These are phyloP conservation scores for Beroe forskalii DNA, from an alignment of 37 sponge, comb jelly and placozoan species.

Conservation along the genomic window DNA sequence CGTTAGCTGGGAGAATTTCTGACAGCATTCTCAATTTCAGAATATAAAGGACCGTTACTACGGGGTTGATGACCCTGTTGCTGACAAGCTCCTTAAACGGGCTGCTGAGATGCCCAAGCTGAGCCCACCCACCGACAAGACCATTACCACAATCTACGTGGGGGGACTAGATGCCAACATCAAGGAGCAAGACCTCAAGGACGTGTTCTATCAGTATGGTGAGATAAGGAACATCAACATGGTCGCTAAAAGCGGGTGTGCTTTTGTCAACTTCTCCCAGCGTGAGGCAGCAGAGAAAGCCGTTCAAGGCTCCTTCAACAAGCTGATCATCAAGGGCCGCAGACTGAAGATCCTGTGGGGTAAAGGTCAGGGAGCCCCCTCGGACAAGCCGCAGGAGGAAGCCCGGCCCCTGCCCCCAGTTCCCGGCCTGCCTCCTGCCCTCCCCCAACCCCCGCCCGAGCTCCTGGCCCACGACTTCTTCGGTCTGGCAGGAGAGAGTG, in stretches of 20 bases:
- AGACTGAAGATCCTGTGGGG: conserved; percentile 94
- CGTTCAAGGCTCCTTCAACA: conserved; percentile 80
- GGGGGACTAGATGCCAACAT: conserved; percentile 81
- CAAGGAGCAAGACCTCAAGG: conserved; percentile 82
- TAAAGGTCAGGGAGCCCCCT: conserved; percentile 70
- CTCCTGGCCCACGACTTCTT: conserved; percentile 60
- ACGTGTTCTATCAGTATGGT: conserved; percentile 91
- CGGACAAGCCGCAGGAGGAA: conserved; percentile 37
- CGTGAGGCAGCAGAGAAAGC: conserved; percentile 86
- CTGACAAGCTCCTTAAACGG: conserved; percentile 84
- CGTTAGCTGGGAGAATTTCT: no score
- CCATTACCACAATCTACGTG: conserved; percentile 88
- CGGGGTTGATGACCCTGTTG: conserved; percentile 94
- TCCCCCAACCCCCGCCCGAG: conserved; percentile 55
- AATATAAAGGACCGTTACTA: conserved; percentile 96
- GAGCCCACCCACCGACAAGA: conserved; percentile 77
- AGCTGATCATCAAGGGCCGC: conserved; percentile 81
- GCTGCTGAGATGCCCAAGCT: conserved; percentile 76
- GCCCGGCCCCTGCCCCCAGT: conserved; percentile 72
- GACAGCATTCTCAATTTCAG: no score
- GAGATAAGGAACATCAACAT: conserved; percentile 78
- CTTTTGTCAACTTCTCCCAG: conserved; percentile 84
- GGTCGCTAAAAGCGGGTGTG: conserved; percentile 84
- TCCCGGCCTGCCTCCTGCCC: conserved; percentile 80
- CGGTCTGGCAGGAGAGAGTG: background rate